Evolutionary conservation across 2,888 invertebrate genomes (phyloP).

Genomic region (Baccha elongata): DNA sequence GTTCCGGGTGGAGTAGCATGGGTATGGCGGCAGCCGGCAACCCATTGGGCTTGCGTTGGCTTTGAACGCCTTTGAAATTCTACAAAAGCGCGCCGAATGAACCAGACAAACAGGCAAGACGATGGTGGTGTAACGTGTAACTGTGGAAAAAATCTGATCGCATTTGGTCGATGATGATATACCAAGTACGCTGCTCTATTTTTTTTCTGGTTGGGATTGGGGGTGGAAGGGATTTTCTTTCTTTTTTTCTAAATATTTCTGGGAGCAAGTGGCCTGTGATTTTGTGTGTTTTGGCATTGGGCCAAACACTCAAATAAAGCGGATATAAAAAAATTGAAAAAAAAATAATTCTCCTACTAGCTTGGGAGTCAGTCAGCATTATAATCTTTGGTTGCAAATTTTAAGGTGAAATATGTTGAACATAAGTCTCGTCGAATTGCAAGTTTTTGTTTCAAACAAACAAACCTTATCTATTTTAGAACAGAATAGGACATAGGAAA

Average conservation of each 20-base stretch:
- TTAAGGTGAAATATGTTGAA: constrained; percentile 10
- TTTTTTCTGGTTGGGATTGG: neutral
- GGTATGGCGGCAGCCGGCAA: neutral
- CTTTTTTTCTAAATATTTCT: neutral
- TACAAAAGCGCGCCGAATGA: constrained; percentile 21
- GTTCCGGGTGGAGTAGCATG: neutral
- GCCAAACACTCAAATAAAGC: constrained; percentile 35
- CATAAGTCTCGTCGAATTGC: neutral
- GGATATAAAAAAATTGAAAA: neutral
- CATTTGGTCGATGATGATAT: constrained; percentile 32
- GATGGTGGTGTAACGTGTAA: no score
- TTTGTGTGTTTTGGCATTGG: constrained; percentile 38
- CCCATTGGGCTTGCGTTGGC: constrained; percentile 10
- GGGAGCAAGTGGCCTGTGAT: constrained; percentile 50
- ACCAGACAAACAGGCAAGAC: constrained; percentile 22
- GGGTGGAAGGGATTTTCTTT: neutral
- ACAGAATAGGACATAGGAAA: no score
- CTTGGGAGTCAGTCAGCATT: constrained; percentile 16
- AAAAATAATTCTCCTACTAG: constrained; percentile 21
- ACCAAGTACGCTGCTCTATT: neutral
- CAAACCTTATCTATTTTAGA: no score
- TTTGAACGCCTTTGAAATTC: constrained; percentile 48
- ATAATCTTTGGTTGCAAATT: constrained; percentile 17
- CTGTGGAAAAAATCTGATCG: neutral
- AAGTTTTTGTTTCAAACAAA: no score